A percentile compares a stretch with the other conserved stretches of the same genome.
Evolutionary conservation across 1,140 invertebrate genomes (phyloP).

Genomic region (Diachasma alloeum): DNA sequence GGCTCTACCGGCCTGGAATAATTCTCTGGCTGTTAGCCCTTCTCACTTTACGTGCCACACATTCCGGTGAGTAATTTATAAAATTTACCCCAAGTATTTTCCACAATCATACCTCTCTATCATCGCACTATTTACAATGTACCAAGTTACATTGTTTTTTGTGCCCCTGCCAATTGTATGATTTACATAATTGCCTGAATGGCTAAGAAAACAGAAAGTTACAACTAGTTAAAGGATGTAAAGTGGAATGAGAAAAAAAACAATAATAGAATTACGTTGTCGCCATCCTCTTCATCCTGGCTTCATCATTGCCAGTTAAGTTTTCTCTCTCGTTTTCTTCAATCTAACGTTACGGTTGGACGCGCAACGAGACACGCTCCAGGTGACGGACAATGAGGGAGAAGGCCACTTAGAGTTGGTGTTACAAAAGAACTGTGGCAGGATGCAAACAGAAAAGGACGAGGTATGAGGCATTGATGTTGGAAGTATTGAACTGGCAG

Average conservation of each 20-base stretch:
- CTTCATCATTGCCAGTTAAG: background rate
- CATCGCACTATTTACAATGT: no score
- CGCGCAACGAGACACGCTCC: constrained; percentile 16
- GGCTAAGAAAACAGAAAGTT: background rate
- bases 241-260: background rate
- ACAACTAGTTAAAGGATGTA: background rate
- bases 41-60: constrained; percentile 45
- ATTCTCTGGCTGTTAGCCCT: constrained; percentile 53
- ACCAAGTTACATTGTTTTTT: background rate
- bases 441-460: background rate
- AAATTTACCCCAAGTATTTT: background rate
- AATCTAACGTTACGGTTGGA: background rate
- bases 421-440: background rate
- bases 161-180: background rate
- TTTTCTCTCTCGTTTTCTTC: background rate
- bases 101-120: background rate
- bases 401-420: background rate
- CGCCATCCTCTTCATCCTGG: background rate
- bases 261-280: background rate
- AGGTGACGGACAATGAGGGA: constrained; percentile 11
- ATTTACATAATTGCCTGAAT: background rate
- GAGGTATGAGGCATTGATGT: background rate
- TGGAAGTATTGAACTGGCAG: no score
- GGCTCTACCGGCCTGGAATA: constrained; percentile 60
- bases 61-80: constrained; percentile 55